Percentiles rank a stretch among this genome's conserved stretches.
phyloP scores from a whole-genome alignment of 2,888 invertebrate species.

The Eristalis tenax region DNA sequence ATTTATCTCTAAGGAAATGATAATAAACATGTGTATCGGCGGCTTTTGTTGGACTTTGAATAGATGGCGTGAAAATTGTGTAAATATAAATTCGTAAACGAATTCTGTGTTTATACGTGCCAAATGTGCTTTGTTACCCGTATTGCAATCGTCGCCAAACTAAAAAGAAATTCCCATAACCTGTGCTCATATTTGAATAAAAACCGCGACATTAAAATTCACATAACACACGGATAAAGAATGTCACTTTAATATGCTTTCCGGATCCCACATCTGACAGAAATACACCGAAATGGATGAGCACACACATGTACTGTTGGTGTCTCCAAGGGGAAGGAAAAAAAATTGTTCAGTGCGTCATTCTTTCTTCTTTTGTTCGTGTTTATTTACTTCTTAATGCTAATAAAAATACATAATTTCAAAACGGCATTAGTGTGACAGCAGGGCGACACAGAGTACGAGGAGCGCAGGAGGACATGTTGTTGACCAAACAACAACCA shows the following conservation, averaged over 20 bases:
- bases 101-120: neutral
- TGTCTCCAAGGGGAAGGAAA: neutral
- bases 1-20: neutral
- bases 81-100: neutral
- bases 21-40: neutral
- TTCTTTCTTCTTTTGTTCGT: slow-evolving; percentile 20
- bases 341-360: slow-evolving; percentile 30
- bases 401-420: slow-evolving; percentile 23
- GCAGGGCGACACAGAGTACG: neutral
- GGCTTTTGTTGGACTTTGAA: neutral
- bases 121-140: neutral
- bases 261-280: neutral
- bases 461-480: neutral
- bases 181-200: slow-evolving; percentile 7
- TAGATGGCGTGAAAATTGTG: neutral
- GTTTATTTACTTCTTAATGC: slow-evolving; percentile 39
- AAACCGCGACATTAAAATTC: neutral
- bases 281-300: too few species aligned
- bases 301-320: neutral
- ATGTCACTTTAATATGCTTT: slow-evolving; percentile 32
- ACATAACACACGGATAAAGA: neutral
- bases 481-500: slow-evolving; percentile 29
- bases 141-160: neutral
- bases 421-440: neutral
- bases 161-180: neutral